A percentile compares a stretch with the other conserved stretches of the same genome.
Conservation (phyloP, 1,140 invertebrate genomes). For the Plectus sambesii region DNA sequence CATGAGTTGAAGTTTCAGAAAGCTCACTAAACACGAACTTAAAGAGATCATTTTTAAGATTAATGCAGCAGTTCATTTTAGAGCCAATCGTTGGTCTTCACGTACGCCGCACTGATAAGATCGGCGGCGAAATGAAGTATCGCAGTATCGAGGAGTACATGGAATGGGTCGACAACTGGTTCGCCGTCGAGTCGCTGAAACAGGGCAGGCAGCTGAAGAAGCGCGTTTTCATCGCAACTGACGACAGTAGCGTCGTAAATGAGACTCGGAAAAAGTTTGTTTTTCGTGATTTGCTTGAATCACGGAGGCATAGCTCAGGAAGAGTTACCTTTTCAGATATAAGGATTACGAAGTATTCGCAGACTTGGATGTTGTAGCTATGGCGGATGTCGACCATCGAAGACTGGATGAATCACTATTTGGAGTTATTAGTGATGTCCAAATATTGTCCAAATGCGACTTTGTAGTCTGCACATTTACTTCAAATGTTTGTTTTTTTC, state of each 20-base stretch:
- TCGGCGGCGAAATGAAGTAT: too few species aligned
- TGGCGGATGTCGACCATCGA: constrained; percentile 47
- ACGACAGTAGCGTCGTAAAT: constrained; percentile 51
- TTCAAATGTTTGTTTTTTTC: background rate
- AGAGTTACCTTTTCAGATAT: constrained; percentile 28
- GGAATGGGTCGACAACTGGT: too few species aligned
- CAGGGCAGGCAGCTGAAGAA: constrained; percentile 28
- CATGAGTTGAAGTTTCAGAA: too few species aligned
- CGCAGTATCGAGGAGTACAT: too few species aligned
- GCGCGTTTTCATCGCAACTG: constrained; percentile 53
- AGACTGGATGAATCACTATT: constrained; percentile 50
- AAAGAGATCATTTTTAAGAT: too few species aligned
- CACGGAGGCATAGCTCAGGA: constrained; percentile 7
- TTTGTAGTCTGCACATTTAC: constrained; percentile 53
- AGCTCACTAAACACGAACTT: too few species aligned
- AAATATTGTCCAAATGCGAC: constrained; percentile 46
- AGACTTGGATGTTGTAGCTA: constrained; percentile 36
- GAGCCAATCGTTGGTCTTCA: too few species aligned
- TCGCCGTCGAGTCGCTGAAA: too few species aligned
- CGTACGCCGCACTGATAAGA: too few species aligned
- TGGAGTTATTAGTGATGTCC: constrained; percentile 50
- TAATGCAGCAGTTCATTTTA: too few species aligned
- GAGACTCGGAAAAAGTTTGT: constrained; percentile 51
- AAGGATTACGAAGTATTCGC: constrained; percentile 34
- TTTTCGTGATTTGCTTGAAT: too few species aligned